Conservation (phyloP, 2,113 vertebrate genomes). For the Caranx ignobilis region DNA sequence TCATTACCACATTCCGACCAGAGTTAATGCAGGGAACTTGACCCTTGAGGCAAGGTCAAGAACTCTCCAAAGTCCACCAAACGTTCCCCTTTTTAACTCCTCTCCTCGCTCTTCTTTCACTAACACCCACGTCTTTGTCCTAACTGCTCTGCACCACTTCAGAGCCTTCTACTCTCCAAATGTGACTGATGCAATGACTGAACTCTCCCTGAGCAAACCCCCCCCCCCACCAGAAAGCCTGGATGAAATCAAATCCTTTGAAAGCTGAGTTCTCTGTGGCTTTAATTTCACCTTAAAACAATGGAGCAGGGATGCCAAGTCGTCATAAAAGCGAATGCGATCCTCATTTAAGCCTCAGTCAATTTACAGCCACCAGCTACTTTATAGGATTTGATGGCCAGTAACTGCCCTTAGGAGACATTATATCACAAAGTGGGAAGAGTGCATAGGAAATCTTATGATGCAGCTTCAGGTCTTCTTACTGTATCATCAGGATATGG, state of each 20-base stretch:
- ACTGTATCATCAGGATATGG: slow-evolving; percentile 15
- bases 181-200: slow-evolving; percentile 25
- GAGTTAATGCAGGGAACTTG: slow-evolving; percentile 66
- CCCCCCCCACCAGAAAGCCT: background rate
- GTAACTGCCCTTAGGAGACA: slow-evolving; percentile 46
- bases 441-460: slow-evolving; percentile 45
- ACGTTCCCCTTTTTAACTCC: slow-evolving; percentile 34
- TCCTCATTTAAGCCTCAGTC: slow-evolving; percentile 36
- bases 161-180: slow-evolving; percentile 3
- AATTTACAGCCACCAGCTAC: slow-evolving; percentile 33
- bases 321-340: slow-evolving; percentile 47
- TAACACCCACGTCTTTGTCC: slow-evolving; percentile 36
- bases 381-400: slow-evolving; percentile 51
- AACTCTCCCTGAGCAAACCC: background rate
- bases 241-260: slow-evolving; percentile 54
- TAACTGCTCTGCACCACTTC: background rate
- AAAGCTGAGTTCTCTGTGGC: slow-evolving; percentile 37
- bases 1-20: slow-evolving; percentile 73
- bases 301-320: slow-evolving; percentile 32
- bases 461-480: slow-evolving; percentile 18
- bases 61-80: slow-evolving; percentile 64
- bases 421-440: slow-evolving; percentile 46
- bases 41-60: slow-evolving; percentile 74
- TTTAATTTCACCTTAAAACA: slow-evolving; percentile 57
- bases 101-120: slow-evolving; percentile 36